These are phyloP conservation scores for Xenopus petersii DNA, from an alignment of 2,797 vertebrate species.

Conservation along the genomic window DNA sequence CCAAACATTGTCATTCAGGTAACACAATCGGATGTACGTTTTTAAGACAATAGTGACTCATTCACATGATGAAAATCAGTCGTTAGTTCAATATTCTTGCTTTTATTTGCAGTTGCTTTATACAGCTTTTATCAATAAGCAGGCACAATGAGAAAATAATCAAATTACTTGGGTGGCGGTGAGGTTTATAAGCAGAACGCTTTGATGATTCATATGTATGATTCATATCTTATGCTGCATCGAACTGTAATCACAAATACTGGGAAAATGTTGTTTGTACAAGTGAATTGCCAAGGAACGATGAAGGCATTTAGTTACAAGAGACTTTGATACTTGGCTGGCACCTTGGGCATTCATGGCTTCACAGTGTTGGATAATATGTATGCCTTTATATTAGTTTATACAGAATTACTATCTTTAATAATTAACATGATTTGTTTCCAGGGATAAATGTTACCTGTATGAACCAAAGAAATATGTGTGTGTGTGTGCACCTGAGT, in stretches of 20 bases:
- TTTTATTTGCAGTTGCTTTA: conserved; percentile 26
- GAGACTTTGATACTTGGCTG: conserved; percentile 31
- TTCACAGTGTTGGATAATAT: neutral
- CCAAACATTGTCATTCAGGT: neutral
- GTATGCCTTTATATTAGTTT: too few species aligned
- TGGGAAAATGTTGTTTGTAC: conserved; percentile 43
- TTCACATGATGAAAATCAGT: conserved; percentile 18
- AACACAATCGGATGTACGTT: neutral
- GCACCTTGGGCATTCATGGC: conserved; percentile 21
- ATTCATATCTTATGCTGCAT: conserved; percentile 46
- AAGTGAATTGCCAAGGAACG: conserved; percentile 35
- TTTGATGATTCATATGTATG: conserved; percentile 39
- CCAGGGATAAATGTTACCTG: too few species aligned
- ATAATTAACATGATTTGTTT: too few species aligned
- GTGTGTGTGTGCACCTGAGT: too few species aligned
- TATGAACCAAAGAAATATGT: too few species aligned
- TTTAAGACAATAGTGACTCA: conserved; percentile 32
- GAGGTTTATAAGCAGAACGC: conserved; percentile 35
- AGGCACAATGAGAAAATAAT: conserved; percentile 27
- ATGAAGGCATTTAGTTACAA: conserved; percentile 33
- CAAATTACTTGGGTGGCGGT: conserved; percentile 41
- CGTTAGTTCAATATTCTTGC: conserved; percentile 9
- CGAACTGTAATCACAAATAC: conserved; percentile 45
- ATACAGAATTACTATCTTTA: too few species aligned
- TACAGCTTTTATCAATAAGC: conserved; percentile 24